Percentiles rank a stretch among this genome's conserved stretches.
Conservation (phyloP, 2,113 vertebrate species). For the Podiceps cristatus region DNA sequence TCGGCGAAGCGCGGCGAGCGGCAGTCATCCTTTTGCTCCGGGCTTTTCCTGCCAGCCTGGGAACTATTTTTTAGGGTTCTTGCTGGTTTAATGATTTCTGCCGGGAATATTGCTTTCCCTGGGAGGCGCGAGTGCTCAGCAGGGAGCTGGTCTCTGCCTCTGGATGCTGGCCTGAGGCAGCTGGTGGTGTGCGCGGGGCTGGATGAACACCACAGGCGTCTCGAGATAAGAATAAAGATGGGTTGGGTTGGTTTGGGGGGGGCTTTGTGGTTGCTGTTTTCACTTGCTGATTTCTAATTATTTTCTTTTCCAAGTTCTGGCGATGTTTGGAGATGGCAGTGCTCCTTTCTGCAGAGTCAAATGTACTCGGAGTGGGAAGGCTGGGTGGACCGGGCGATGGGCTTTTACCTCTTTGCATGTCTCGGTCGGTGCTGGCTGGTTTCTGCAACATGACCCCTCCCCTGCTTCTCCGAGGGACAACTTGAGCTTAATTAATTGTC, state of each 20-base stretch:
- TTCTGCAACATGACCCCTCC: background rate
- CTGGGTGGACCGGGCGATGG: background rate
- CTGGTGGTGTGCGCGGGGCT: background rate
- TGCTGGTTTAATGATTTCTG: background rate
- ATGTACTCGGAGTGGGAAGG: accelerated
- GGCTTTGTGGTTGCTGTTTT: background rate
- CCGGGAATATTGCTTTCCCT: background rate
- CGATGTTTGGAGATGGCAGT: background rate
- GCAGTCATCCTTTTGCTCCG: background rate
- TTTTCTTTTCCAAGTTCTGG: background rate
- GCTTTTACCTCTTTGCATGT: background rate
- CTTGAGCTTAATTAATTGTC: background rate
- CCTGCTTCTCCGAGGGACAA: background rate
- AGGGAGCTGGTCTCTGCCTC: background rate
- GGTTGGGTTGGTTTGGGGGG: background rate
- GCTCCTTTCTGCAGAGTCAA: background rate
- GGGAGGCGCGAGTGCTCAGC: background rate
- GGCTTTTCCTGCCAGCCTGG: background rate
- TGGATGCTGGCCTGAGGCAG: background rate
- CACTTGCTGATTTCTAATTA: background rate
- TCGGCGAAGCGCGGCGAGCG: background rate
- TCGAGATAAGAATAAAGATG: background rate
- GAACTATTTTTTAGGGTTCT: background rate
- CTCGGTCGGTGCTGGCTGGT: background rate
- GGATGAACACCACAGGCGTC: background rate